Evolutionary conservation across 2,888 invertebrate species (phyloP).

Genomic region (Scelioninae gen. 1): DNA sequence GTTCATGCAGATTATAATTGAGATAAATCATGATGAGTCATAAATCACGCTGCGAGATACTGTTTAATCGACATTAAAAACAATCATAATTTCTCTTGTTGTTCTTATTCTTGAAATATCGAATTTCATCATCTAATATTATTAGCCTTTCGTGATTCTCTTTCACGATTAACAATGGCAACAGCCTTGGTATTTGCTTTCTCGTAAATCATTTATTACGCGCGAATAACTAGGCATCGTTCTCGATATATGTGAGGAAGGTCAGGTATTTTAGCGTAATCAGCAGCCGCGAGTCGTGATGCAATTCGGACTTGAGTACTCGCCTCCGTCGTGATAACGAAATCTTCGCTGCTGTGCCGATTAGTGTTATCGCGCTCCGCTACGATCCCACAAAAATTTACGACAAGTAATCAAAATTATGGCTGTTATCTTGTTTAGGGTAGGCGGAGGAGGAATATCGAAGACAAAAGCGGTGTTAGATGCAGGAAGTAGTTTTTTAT

Average conservation of each 20-base stretch:
- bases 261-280: slow-evolving; percentile 80
- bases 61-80: slow-evolving; percentile 70
- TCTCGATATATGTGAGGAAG: slow-evolving; percentile 76
- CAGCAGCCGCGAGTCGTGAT: slow-evolving; percentile 73
- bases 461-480: slow-evolving; percentile 12
- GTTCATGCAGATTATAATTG: slow-evolving; percentile 64
- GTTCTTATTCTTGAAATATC: slow-evolving; percentile 70
- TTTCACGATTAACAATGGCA: slow-evolving; percentile 68
- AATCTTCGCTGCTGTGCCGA: slow-evolving; percentile 63
- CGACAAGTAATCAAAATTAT: slow-evolving; percentile 41
- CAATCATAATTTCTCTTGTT: slow-evolving; percentile 70
- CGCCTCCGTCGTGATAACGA: slow-evolving; percentile 73
- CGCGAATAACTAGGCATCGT: slow-evolving; percentile 69
- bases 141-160: slow-evolving; percentile 68
- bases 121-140: slow-evolving; percentile 71
- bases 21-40: slow-evolving; percentile 68
- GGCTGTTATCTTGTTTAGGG: slow-evolving; percentile 27
- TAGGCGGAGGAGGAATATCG: background rate
- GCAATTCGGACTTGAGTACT: slow-evolving; percentile 73
- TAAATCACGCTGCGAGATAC: slow-evolving; percentile 63
- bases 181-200: slow-evolving; percentile 71
- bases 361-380: slow-evolving; percentile 64
- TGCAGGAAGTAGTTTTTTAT: too few relatives aligned
- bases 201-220: slow-evolving; percentile 70
- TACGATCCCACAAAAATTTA: slow-evolving; percentile 37